Evolutionary conservation across 2,113 vertebrate genomes (phyloP).

Genomic region (Leptosomus discolor): DNA sequence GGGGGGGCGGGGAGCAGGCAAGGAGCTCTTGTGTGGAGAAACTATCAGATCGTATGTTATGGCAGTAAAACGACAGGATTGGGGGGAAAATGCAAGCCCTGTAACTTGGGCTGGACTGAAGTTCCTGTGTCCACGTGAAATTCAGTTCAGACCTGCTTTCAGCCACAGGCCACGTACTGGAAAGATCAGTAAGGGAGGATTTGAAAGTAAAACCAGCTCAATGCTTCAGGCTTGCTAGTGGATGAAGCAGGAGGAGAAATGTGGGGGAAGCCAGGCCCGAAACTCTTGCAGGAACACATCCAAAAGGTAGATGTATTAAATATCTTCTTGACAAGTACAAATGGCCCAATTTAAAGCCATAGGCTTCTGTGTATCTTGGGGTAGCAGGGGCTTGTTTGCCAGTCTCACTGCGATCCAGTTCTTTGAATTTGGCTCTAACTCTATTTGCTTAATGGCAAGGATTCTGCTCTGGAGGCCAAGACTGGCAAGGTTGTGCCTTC

Average conservation of each 20-base stretch:
- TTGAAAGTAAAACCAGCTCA: neutral
- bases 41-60: rapidly evolving
- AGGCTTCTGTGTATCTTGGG: neutral
- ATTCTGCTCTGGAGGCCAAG: neutral
- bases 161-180: rapidly evolving
- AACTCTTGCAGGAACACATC: neutral
- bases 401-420: neutral
- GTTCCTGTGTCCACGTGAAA: neutral
- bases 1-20: too few species aligned
- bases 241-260: neutral
- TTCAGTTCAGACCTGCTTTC: neutral
- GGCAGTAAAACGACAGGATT: neutral
- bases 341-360: neutral
- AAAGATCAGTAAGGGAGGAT: neutral
- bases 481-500: neutral
- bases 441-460: neutral
- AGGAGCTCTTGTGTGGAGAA: neutral
- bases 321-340: neutral
- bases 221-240: neutral
- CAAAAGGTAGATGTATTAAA: neutral
- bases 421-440: neutral
- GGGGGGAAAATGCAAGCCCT: too few species aligned
- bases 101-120: neutral
- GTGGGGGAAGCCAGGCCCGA: neutral
- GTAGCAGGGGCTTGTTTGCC: neutral